Evolutionary conservation across 2,797 vertebrate species (phyloP), one percentile per base, ranked within the genome.

Genomic region (Pelodytes ibericus): DNA sequence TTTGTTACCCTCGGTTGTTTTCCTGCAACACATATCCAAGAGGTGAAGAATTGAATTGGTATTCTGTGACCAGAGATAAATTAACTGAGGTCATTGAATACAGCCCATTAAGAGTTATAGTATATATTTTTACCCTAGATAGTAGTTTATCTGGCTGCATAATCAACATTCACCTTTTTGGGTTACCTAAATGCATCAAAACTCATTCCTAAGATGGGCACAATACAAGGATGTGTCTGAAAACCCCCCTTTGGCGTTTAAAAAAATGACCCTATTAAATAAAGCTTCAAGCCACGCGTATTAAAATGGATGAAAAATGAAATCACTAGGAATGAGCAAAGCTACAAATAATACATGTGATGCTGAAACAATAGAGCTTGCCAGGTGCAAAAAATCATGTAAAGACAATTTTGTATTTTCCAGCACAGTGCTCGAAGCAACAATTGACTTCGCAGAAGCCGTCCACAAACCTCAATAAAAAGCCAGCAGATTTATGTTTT

Each of bases 401-500:
- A 57, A 41, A 62, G 56, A 79, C 71, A 41, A 68, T 68, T 67
- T 68, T 41, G 30, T 79, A 61, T 73, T 79, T 79, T 70, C 44
- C 76, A 79, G 62, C 60, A 68, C 70, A 72, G 26, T 41, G 70
- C 76, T 82, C 78, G 73, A 80, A 83, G 83, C 83, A 82, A 87
- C 79, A 29, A 72, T 80, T 85, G 81, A 82, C 81, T 49, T 5
- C 79, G 76, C 70, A 67, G 79, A 83, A 77, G 77, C 80, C 81
- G 80, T 75, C 82, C 86, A 81, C 86, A 75, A 78, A 69, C 75
- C 68, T 80, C 71, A 62, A 59, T 80, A 84, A 84, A 85, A 77
- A 82, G 73, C 83, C 75, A 86, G 84, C 82, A 85, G 86, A 88
- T 89, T 88, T 88, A 88, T 87, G 84, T 78, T 85, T 82, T 81